Evolutionary conservation across 1,140 invertebrate species (phyloP).

Genomic region (Copidosoma floridanum): DNA sequence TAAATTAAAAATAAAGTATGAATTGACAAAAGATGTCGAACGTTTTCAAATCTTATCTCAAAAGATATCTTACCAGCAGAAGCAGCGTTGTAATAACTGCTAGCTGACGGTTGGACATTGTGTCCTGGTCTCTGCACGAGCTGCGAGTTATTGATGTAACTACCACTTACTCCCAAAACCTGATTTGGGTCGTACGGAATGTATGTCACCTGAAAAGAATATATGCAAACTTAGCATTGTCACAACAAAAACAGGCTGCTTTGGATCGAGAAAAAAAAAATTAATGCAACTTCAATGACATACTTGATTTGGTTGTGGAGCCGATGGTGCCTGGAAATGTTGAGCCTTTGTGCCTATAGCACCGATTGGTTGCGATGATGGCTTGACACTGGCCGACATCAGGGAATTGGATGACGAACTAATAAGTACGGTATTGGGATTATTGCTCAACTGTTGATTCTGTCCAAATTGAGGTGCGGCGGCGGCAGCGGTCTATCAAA

Average conservation of each 20-base stretch:
- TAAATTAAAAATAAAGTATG: not conserved
- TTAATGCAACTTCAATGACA: slow-evolving; percentile 8
- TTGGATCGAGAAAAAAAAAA: not conserved
- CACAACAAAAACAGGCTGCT: too few relatives aligned
- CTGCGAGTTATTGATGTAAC: slow-evolving; percentile 63
- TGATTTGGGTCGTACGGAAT: slow-evolving; percentile 59
- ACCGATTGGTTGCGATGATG: slow-evolving; percentile 77
- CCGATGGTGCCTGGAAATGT: slow-evolving; percentile 54
- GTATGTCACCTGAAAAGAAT: slow-evolving; percentile 50
- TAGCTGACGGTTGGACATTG: slow-evolving; percentile 58
- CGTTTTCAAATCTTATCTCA: not conserved
- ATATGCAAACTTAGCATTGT: not conserved
- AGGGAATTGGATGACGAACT: slow-evolving; percentile 83
- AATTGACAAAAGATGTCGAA: not conserved
- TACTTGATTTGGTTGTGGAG: slow-evolving; percentile 58
- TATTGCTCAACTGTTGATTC: slow-evolving; percentile 75
- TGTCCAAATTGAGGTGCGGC: slow-evolving; percentile 69
- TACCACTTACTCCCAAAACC: slow-evolving; percentile 55
- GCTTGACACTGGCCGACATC: slow-evolving; percentile 87
- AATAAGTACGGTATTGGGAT: slow-evolving; percentile 85
- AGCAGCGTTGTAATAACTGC: slow-evolving; percentile 61
- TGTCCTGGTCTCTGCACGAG: slow-evolving; percentile 61
- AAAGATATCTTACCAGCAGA: slow-evolving; percentile 49
- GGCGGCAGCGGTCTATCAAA: slow-evolving; percentile 58
- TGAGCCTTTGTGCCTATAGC: slow-evolving; percentile 71